Conservation (phyloP, 2,113 vertebrate species). For the Corvus hawaiiensis region DNA sequence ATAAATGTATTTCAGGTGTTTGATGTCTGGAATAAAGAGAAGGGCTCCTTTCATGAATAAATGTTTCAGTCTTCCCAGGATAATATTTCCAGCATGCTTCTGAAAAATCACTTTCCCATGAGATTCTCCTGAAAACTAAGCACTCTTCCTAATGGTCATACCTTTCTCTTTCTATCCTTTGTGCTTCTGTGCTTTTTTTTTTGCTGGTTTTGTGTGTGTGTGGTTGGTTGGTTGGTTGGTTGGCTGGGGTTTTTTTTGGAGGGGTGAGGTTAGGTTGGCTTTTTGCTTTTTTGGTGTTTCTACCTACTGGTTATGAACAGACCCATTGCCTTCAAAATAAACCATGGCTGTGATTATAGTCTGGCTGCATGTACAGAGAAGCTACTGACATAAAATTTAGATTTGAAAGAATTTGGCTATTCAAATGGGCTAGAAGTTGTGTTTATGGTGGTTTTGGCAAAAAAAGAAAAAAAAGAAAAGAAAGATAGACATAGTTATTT, state of each 20-base stretch:
- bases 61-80: neutral
- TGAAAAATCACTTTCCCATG: neutral
- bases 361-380: neutral
- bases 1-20: neutral
- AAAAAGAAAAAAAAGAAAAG: neutral
- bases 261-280: neutral
- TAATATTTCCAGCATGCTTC: neutral
- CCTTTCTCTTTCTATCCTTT: neutral
- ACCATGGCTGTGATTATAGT: neutral
- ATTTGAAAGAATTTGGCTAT: neutral
- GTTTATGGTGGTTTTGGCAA: neutral
- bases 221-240: neutral
- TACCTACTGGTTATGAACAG: neutral
- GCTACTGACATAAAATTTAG: neutral
- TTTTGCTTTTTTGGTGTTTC: neutral
- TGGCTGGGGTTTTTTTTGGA: neutral
- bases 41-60: neutral
- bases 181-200: neutral
- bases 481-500: neutral
- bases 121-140: neutral
- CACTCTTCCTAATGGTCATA: neutral
- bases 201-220: neutral
- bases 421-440: neutral
- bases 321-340: neutral
- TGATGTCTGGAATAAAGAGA: conserved; percentile 2